Base-by-base conservation (phyloP, 2,113 vertebrate genomes). In the Sapajus apella region DNA sequence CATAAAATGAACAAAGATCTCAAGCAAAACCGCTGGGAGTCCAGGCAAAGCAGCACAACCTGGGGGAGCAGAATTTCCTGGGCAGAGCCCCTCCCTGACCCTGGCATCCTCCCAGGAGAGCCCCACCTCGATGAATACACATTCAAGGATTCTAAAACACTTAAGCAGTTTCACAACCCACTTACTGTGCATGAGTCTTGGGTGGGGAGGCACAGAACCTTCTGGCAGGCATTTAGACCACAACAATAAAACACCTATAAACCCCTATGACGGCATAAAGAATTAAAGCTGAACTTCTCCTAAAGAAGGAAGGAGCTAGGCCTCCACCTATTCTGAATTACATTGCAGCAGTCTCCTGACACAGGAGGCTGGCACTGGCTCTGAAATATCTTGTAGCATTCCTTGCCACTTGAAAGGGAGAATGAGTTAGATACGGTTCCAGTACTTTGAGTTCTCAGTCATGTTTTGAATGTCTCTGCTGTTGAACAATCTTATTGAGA, bases 191-290 rank as follows among this genome's bases (percentile, higher is more conserved):
- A 1, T 10, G 80, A 47, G 50, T 68, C 84, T 73, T 73, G 87
- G 87, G 87, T 79, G 70, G 96, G 87, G 76, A 95, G 73, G 35
- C 79, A 35, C 35, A 47, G 61, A 61, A 64, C 64, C 96, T 97
- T 68, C 84, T 92, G 97, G 89, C 95, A 90, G 91, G 73, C 70
- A 50, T 91, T 96, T 87, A 70, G 70, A 80, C 6, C 64, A 77
- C 56, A 68, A 95, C 91, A 96, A 97, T 90, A 25, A 95, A 94
- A 91, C 95, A 97, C 87, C 95, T 97, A 95, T 97, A 55, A 94
- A 61, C n/a, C 45, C 75, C 32, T 35, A 27, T 3, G 70, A 89
- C 32, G 23, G 55, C 37, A 40, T 17, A 43, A 25, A 47, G 68
- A 93, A 47, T 45, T n/a, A 75, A 73, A 8, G 12, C 52, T 50